Conservation (phyloP, 2,797 vertebrate genomes). For the Diglossa cyanea region DNA sequence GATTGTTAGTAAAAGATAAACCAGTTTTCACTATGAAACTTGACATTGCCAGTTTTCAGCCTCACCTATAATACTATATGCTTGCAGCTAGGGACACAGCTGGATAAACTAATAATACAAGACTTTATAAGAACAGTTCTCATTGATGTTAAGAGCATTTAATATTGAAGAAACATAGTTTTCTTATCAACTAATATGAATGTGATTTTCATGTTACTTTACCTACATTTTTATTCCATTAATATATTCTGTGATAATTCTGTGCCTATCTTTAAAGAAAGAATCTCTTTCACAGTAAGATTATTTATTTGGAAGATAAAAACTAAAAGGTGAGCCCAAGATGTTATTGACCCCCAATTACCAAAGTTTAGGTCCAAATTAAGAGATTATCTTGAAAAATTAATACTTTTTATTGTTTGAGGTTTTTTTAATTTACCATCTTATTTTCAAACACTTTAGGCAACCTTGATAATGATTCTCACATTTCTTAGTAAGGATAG, state of each 20-base stretch:
- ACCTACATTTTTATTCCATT: not conserved
- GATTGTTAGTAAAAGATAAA: constrained; percentile 67
- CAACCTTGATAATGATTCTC: not conserved
- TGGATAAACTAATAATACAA: constrained; percentile 41
- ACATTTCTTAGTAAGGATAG: not conserved
- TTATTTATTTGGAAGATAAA: not conserved
- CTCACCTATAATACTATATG: constrained; percentile 44
- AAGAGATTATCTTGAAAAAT: not conserved
- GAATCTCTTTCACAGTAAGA: not conserved
- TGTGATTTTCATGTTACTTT: not conserved
- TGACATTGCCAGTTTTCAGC: not conserved
- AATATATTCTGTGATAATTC: not conserved
- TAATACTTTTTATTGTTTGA: not conserved
- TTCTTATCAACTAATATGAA: not conserved
- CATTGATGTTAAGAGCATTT: not conserved
- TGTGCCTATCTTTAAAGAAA: not conserved
- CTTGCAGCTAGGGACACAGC: constrained; percentile 29
- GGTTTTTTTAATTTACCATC: not conserved
- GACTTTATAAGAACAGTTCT: not conserved
- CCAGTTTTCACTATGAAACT: constrained; percentile 22
- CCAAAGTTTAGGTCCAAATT: not conserved
- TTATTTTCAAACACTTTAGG: not conserved
- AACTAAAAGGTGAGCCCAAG: not conserved
- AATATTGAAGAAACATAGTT: not conserved
- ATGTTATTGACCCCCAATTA: not conserved